Base-by-base conservation (phyloP, 2,888 invertebrate species). In the Campoplex nolae region DNA sequence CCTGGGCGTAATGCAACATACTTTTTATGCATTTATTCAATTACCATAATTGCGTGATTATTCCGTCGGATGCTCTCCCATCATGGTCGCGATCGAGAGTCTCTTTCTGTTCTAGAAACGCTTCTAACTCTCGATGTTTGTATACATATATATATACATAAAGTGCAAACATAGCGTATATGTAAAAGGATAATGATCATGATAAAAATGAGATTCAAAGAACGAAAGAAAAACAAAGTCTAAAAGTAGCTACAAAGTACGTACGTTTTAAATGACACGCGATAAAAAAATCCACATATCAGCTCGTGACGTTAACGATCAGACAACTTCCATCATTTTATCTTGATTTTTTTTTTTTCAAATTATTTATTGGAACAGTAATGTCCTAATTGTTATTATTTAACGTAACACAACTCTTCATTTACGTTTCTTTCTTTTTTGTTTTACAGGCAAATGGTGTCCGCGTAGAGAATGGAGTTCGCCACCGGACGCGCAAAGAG, bases 391-490 rank as follows among this genome's bases (percentile, higher is more conserved):
- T 62, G 4, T 62, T 62, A 16, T 16, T 7, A 7, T 62, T 85
- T 62, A 32, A 0, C 6, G 62, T 62, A n/a, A n/a, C 18, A 4
- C 18, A 13, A 23, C 18, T 32, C 65, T 76, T 65, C 16, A 51
- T 23, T 75, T 32, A 18, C 16, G 35, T 70, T 82, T 38, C 70
- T 9, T 87, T 23, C 77, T 32, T 87, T 83, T 68, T 88, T 83
- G 82, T 82, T 78, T 91, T 96, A 16, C 96, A 98, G 98, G 98
- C 95, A 98, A 98, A 96, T 98, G 98, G 98, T 98, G 98, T 96
- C 97, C 97, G 94, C 96, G 98, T 95, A 97, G 98, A 95, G 98
- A 98, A 95, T 98, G 98, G 98, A 97, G 97, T 91, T 97, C 97
- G 92, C 97, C 97, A 92, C 97, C 97, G 91, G 98, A 98, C 95